phyloP scores from a whole-genome alignment of 2,797 vertebrate genomes.

The Rhinatrema bivittatum region DNA sequence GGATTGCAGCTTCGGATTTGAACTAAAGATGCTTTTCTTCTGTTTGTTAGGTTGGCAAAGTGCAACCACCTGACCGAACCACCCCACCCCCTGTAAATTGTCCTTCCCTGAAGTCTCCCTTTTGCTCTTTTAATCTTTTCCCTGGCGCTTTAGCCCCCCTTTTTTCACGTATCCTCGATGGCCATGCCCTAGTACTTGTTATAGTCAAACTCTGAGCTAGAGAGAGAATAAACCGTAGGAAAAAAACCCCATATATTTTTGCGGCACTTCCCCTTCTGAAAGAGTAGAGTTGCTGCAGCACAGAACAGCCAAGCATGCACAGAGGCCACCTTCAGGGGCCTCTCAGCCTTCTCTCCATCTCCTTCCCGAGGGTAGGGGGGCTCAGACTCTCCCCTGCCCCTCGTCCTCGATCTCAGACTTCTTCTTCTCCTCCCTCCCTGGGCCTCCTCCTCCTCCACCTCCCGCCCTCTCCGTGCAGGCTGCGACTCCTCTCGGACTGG shows the following conservation, averaged over 20 bases:
- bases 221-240: neutral
- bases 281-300: neutral
- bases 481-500: neutral
- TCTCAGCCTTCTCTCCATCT: slow-evolving; percentile 3
- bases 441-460: too few species aligned
- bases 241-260: neutral
- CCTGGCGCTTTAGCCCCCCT: neutral
- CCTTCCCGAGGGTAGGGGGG: too few species aligned
- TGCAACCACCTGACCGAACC: too few species aligned
- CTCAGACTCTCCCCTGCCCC: too few species aligned
- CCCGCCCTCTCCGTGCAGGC: neutral
- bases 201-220: neutral
- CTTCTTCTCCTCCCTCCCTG: too few species aligned
- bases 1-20: too few species aligned
- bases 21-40: too few species aligned
- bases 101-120: too few species aligned
- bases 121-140: neutral
- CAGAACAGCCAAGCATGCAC: neutral
- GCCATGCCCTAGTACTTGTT: neutral
- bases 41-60: too few species aligned
- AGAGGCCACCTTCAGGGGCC: neutral
- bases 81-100: neutral
- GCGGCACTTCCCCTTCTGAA: neutral
- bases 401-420: too few species aligned
- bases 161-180: neutral